Percentiles rank a stretch among this genome's conserved stretches.
Conservation (phyloP, 2,888 invertebrate genomes). For the Clitarchus hookeri region DNA sequence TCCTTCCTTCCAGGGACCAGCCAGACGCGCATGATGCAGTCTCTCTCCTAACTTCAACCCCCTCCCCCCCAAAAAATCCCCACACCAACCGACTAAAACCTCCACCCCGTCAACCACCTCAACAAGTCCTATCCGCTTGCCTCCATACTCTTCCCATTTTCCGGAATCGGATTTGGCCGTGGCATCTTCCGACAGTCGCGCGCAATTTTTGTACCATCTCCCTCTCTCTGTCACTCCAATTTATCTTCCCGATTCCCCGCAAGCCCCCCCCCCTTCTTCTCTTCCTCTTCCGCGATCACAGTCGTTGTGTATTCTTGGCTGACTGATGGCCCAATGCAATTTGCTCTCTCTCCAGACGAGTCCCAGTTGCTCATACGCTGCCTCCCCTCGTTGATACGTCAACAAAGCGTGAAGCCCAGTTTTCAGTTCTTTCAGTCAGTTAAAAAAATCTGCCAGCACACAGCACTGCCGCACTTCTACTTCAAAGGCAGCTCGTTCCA, state of each 20-base stretch:
- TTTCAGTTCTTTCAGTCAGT: no score
- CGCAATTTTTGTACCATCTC: neutral
- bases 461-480: no score
- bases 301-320: neutral
- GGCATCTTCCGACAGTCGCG: neutral
- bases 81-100: neutral
- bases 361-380: no score
- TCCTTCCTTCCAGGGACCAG: neutral
- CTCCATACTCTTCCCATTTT: conserved; percentile 9
- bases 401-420: no score
- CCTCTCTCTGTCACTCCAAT: neutral
- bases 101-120: neutral
- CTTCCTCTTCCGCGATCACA: neutral
- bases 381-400: no score
- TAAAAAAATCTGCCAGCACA: no score
- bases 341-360: neutral
- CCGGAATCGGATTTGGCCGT: neutral
- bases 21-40: neutral
- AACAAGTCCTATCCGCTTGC: conserved; percentile 14
- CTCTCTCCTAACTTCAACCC: neutral
- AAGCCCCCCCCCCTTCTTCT: no score
- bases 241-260: neutral
- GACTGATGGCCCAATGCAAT: conserved; percentile 14
- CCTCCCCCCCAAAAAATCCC: neutral
- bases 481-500: no score